Evolutionary conservation across 1,140 invertebrate species (phyloP).

Genomic region (Halictus rubicundus): DNA sequence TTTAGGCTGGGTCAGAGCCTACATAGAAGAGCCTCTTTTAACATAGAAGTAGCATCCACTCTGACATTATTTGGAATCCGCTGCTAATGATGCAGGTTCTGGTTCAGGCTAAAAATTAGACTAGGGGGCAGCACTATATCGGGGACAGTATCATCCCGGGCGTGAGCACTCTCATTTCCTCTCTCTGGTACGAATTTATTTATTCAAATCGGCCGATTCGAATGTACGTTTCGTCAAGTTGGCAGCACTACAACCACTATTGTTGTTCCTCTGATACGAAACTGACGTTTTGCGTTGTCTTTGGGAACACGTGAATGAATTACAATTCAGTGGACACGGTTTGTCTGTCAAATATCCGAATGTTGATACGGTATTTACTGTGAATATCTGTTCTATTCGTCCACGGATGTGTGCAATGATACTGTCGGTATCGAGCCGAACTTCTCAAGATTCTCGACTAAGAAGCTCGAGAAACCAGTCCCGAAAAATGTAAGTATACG

Average conservation of each 20-base stretch:
- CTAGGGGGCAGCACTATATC: too few species aligned
- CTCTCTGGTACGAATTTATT: too few species aligned
- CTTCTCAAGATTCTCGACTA: conserved; percentile 21
- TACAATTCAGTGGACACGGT: conserved; percentile 54
- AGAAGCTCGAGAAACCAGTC: conserved; percentile 6
- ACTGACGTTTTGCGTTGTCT: conserved; percentile 19
- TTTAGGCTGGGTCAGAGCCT: too few species aligned
- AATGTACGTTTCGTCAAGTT: neutral
- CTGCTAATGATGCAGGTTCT: too few species aligned
- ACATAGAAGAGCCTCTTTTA: too few species aligned
- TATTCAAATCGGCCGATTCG: too few species aligned
- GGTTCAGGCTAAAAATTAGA: too few species aligned
- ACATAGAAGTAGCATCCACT: too few species aligned
- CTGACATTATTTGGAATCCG: too few species aligned
- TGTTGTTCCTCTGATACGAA: neutral
- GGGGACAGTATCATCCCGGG: too few species aligned
- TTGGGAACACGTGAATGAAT: conserved; percentile 50
- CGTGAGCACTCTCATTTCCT: too few species aligned
- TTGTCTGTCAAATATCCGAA: conserved; percentile 54
- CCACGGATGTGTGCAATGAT: conserved; percentile 48
- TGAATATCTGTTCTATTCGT: conserved; percentile 13
- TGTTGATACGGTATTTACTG: conserved; percentile 37
- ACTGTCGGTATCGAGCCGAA: neutral
- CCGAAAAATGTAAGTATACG: conserved; percentile 46
- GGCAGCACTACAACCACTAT: neutral